Conservation (phyloP, 1,140 invertebrate genomes). For the Gryllus bimaculatus region DNA sequence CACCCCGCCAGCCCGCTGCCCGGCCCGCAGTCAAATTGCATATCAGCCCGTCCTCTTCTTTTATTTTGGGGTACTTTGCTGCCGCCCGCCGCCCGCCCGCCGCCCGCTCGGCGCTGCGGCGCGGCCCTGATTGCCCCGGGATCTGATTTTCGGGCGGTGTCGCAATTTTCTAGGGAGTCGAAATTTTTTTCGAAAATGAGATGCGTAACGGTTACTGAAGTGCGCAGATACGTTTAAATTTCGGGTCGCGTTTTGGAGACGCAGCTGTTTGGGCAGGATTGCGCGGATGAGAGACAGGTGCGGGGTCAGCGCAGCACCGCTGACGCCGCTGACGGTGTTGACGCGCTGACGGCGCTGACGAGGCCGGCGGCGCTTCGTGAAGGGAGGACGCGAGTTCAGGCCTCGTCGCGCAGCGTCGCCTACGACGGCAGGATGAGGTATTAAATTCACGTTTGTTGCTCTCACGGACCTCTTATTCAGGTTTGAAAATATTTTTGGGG, state of each 20-base stretch:
- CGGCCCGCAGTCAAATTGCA: neutral
- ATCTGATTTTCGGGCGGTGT: neutral
- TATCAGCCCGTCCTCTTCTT: constrained; percentile 1
- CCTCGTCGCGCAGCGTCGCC: too few species aligned
- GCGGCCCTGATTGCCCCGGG: neutral
- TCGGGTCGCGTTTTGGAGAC: neutral
- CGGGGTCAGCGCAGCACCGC: too few species aligned
- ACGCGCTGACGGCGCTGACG: too few species aligned
- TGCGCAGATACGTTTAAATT: neutral
- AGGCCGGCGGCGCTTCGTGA: too few species aligned
- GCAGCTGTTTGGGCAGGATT: neutral
- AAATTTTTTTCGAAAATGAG: constrained; percentile 5
- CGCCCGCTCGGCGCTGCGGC: neutral
- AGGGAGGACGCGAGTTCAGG: too few species aligned
- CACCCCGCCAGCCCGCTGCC: neutral
- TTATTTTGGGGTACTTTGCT: constrained; percentile 4
- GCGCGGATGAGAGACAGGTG: neutral
- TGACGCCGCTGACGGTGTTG: too few species aligned
- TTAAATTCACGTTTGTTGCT: too few species aligned
- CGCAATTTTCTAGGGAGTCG: constrained; percentile 3
- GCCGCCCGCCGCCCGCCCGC: too few species aligned
- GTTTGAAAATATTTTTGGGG: too few species aligned
- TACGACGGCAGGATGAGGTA: too few species aligned
- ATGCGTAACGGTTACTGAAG: constrained; percentile 3
- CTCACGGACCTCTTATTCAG: too few species aligned